Percentiles rank a stretch among this genome's conserved stretches.
Conservation (phyloP, 2,797 vertebrate species). For the Takifugu rubripes region DNA sequence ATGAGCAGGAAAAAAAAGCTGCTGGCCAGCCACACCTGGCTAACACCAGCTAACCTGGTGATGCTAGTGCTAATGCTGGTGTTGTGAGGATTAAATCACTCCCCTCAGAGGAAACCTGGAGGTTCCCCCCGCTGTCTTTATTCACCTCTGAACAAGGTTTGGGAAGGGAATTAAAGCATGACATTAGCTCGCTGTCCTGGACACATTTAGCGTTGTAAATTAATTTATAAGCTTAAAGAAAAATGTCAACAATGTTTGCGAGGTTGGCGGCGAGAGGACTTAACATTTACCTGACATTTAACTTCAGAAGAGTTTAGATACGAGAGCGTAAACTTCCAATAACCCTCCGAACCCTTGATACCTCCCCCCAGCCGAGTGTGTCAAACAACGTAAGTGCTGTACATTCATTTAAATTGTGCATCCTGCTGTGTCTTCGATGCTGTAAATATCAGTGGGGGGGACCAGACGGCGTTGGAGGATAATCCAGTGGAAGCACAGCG, state of each 20-base stretch:
- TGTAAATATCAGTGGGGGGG: conserved; percentile 23
- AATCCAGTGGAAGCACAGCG: conserved; percentile 8
- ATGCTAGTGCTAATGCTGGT: no score
- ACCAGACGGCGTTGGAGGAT: conserved; percentile 19
- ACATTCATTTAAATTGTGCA: no score
- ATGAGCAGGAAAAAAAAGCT: no score
- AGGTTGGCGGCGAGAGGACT: conserved; percentile 12
- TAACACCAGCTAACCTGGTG: no score
- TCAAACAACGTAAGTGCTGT: neutral
- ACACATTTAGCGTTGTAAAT: neutral
- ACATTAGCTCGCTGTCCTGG: neutral
- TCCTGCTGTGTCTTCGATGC: conserved; percentile 11
- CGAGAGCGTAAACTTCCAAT: conserved; percentile 15
- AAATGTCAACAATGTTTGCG: conserved; percentile 8
- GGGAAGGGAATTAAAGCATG: neutral
- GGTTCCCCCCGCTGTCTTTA: neutral
- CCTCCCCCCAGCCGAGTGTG: conserved; percentile 5
- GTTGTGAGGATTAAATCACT: no score
- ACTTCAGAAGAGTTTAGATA: conserved; percentile 9
- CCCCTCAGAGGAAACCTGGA: no score
- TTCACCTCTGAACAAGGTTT: conserved; percentile 11
- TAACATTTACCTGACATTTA: conserved; percentile 45
- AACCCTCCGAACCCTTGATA: conserved; percentile 15
- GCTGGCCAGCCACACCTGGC: no score
- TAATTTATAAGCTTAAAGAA: conserved; percentile 5